These are phyloP conservation scores for Apostichopus parvimensis DNA, from an alignment of 35 echinoderm and acorn worm genomes.

Conservation along the genomic window DNA sequence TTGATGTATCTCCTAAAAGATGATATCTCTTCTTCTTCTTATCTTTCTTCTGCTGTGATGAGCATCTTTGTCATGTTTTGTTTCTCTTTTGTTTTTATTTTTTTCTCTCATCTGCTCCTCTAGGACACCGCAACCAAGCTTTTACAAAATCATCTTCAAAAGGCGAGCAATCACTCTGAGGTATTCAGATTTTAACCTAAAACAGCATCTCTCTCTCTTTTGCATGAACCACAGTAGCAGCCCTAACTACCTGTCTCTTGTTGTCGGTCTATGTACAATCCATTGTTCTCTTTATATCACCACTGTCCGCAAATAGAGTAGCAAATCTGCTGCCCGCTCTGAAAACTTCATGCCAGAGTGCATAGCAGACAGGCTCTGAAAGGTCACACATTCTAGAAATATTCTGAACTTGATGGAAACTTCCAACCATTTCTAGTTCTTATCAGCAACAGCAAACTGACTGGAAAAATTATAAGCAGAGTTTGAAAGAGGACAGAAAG, in stretches of 20 bases:
- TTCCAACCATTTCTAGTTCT: too few species aligned
- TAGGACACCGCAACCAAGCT: constrained; percentile 99
- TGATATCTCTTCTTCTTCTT: constrained; percentile 5
- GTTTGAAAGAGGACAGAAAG: too few species aligned
- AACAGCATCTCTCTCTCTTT: neutral
- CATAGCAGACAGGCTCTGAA: too few species aligned
- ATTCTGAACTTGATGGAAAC: too few species aligned
- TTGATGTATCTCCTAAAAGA: neutral
- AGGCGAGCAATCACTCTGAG: constrained; percentile 58
- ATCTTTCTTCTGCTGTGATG: constrained; percentile 29
- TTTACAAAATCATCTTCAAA: constrained; percentile 95
- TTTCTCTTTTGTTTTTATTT: constrained; percentile 29
- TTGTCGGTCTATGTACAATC: neutral
- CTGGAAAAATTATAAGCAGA: too few species aligned
- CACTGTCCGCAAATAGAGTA: too few species aligned
- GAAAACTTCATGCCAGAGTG: too few species aligned
- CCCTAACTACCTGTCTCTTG: neutral
- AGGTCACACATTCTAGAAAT: too few species aligned
- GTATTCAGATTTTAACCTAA: constrained; percentile 33
- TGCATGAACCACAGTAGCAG: neutral
- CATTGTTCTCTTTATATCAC: neutral
- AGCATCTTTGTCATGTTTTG: constrained; percentile 37
- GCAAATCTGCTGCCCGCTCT: too few species aligned
- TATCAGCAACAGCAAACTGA: too few species aligned
- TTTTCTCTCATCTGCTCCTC: constrained; percentile 28